These are phyloP conservation scores for Operophtera brumata DNA, from an alignment of 2,888 invertebrate genomes.

Conservation along the genomic window DNA sequence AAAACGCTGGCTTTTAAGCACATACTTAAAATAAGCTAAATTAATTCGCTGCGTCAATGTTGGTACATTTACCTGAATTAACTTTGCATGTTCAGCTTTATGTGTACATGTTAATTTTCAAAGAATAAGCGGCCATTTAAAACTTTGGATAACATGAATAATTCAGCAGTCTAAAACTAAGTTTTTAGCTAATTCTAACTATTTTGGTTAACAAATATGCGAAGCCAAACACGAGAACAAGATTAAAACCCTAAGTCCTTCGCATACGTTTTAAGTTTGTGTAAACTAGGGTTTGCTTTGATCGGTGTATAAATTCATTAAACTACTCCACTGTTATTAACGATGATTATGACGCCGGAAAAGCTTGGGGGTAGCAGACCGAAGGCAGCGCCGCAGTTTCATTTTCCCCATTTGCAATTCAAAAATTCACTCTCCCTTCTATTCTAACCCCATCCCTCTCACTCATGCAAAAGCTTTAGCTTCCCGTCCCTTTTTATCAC, in stretches of 20 bases:
- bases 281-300: constrained; percentile 49
- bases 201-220: constrained; percentile 48
- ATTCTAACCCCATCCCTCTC: constrained; percentile 43
- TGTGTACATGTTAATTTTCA: constrained; percentile 10
- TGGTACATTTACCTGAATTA: constrained; percentile 15
- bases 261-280: constrained; percentile 42
- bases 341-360: constrained; percentile 72
- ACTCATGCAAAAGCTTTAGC: constrained; percentile 33
- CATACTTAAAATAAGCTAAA: constrained; percentile 8
- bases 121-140: constrained; percentile 18
- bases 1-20: neutral
- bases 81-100: constrained; percentile 14
- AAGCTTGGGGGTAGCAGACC: constrained; percentile 55
- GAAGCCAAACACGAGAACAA: constrained; percentile 34
- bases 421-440: constrained; percentile 66
- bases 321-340: constrained; percentile 71
- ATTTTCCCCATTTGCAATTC: constrained; percentile 78
- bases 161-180: constrained; percentile 29
- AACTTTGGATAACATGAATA: constrained; percentile 23
- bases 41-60: constrained; percentile 15
- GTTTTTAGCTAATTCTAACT: constrained; percentile 34
- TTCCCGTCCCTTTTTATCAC: constrained; percentile 44
- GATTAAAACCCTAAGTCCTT: constrained; percentile 37
- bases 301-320: constrained; percentile 71
- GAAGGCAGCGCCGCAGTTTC: constrained; percentile 58